A percentile compares a stretch with the other conserved stretches of the same genome.
These are phyloP conservation scores for Axinella damicornis DNA, from an alignment of 37 sponge, comb jelly and placozoan species.

Conservation along the genomic window DNA sequence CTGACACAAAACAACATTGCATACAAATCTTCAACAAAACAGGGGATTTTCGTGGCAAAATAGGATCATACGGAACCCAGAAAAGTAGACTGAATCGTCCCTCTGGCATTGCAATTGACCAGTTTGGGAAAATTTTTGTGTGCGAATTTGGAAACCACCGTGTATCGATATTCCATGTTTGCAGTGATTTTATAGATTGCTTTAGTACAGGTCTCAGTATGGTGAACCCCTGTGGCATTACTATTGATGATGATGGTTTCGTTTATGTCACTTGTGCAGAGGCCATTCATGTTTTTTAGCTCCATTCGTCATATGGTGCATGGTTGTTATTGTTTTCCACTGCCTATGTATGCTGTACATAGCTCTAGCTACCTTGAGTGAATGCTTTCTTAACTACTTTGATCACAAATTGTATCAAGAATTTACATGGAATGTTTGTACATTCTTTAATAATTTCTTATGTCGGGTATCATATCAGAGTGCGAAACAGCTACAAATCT, in stretches of 20 bases:
- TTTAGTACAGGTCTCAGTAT: constrained; percentile 68
- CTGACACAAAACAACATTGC: constrained; percentile 55
- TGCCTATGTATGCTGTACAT: background rate
- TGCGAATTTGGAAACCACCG: constrained; percentile 68
- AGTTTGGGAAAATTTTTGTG: constrained; percentile 54
- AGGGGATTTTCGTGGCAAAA: constrained; percentile 55
- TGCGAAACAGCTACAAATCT: too few species aligned
- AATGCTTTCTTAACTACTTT: too few species aligned
- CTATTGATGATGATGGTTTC: constrained; percentile 61
- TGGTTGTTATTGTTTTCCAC: background rate
- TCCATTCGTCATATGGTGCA: too few species aligned
- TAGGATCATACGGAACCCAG: constrained; percentile 61
- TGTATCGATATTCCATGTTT: constrained; percentile 56
- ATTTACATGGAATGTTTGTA: too few species aligned
- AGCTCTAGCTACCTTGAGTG: background rate
- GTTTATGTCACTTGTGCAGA: constrained; percentile 54
- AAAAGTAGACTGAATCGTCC: constrained; percentile 67
- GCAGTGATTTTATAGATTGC: constrained; percentile 72
- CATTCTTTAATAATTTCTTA: too few species aligned
- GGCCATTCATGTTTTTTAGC: constrained; percentile 59
- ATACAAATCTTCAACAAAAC: constrained; percentile 35
- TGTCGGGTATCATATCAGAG: too few species aligned
- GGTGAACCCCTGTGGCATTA: constrained; percentile 64
- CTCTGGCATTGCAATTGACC: constrained; percentile 62
- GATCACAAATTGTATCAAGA: too few species aligned